Evolutionary conservation across 2,888 invertebrate genomes (phyloP).

Genomic region (Coremacera marginata): DNA sequence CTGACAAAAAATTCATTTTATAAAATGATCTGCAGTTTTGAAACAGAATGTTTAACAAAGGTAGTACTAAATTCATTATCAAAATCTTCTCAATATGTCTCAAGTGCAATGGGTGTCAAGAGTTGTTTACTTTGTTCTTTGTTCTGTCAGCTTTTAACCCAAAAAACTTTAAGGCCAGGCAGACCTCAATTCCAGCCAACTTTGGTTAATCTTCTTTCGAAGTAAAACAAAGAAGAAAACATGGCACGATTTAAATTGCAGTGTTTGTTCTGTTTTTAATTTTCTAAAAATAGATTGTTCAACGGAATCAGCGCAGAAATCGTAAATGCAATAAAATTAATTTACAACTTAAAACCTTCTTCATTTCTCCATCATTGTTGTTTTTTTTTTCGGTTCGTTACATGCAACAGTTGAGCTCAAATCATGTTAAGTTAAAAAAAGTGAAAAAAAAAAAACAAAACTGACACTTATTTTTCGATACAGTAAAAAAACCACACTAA

Average conservation of each 20-base stretch:
- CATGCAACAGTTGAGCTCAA: neutral
- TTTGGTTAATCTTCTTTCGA: too few species aligned
- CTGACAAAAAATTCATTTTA: too few species aligned
- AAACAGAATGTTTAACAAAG: too few species aligned
- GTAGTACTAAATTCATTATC: too few species aligned
- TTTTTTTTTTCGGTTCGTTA: neutral
- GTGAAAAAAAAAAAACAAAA: neutral
- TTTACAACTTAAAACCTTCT: neutral
- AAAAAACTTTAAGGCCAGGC: too few species aligned
- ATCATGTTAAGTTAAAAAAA: too few species aligned
- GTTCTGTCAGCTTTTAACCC: too few species aligned
- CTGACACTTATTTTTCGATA: conserved; percentile 15
- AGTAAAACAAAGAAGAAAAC: too few species aligned
- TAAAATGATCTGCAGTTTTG: too few species aligned
- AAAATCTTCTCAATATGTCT: neutral
- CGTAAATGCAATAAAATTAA: neutral
- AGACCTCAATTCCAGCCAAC: too few species aligned
- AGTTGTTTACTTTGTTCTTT: neutral
- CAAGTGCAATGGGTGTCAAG: neutral
- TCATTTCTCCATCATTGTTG: neutral
- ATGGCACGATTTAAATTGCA: too few species aligned
- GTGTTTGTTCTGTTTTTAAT: neutral
- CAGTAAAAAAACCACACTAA: neutral
- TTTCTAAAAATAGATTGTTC: conserved; percentile 8
- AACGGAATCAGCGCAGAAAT: neutral